Percentiles rank a stretch among this genome's conserved stretches.
Conservation (phyloP, 2,888 invertebrate species). For the Diplolepis rosae region DNA sequence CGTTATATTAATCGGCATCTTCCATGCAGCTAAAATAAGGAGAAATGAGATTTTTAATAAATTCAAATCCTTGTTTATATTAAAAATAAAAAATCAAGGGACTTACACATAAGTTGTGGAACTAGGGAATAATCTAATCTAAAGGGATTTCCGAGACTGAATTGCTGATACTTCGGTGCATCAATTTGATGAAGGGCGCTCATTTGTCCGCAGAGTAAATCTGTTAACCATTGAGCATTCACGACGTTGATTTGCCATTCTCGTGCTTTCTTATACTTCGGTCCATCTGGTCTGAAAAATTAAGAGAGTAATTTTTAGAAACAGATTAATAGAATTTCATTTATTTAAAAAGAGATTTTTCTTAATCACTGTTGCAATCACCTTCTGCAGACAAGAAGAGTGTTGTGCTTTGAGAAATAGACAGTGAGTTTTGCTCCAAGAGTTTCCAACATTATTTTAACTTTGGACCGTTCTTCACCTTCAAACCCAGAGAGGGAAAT, state of each 20-base stretch:
- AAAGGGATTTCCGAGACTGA: constrained; percentile 86
- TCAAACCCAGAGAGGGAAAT: constrained; percentile 93
- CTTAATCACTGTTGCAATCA: constrained; percentile 44
- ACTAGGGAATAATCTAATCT: constrained; percentile 90
- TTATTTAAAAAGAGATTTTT: not conserved
- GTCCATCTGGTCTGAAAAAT: constrained; percentile 83
- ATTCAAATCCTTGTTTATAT: not conserved
- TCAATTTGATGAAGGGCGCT: constrained; percentile 87
- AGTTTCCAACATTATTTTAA: constrained; percentile 89
- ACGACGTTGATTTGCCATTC: constrained; percentile 95
- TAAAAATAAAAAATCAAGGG: constrained; percentile 6
- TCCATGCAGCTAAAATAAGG: constrained; percentile 86
- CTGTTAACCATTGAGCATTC: constrained; percentile 94
- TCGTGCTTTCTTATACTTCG: constrained; percentile 90
- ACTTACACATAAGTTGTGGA: constrained; percentile 92
- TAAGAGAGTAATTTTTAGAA: not conserved
- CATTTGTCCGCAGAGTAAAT: constrained; percentile 91
- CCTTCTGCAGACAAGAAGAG: constrained; percentile 82
- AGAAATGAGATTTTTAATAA: not conserved
- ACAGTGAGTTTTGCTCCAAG: constrained; percentile 89
- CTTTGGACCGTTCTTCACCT: constrained; percentile 86
- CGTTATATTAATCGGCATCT: constrained; percentile 91
- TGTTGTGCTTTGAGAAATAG: constrained; percentile 87
- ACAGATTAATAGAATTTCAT: not conserved
- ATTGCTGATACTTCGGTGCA: constrained; percentile 91